Evolutionary conservation across 2,888 invertebrate genomes (phyloP).

Genomic region (Alentia gelatinosa): DNA sequence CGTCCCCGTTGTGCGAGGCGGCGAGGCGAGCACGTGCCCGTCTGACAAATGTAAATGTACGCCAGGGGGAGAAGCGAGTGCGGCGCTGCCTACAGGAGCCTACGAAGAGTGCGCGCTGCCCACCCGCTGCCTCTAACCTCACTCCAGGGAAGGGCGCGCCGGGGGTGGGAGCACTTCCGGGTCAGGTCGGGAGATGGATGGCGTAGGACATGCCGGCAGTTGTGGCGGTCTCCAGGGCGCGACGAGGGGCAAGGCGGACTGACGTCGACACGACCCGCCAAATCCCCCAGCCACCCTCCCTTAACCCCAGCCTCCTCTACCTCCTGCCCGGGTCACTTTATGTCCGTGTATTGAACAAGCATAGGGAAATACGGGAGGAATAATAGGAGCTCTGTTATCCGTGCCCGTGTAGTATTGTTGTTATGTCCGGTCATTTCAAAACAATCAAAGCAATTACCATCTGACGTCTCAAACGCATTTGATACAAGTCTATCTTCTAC

Average conservation of each 20-base stretch:
- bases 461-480: no score
- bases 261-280: background rate
- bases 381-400: no score
- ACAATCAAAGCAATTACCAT: no score
- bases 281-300: background rate
- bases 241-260: background rate
- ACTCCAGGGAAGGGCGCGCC: background rate
- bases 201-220: constrained; percentile 18
- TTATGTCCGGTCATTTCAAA: no score
- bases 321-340: background rate
- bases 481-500: no score
- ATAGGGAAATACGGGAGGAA: no score
- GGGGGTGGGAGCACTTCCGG: constrained; percentile 24
- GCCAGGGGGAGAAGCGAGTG: background rate
- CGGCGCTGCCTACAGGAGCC: background rate
- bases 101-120: background rate
- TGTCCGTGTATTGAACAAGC: no score
- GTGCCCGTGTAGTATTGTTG: no score
- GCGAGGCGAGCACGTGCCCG: background rate
- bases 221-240: background rate
- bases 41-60: background rate
- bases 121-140: constrained; percentile 18
- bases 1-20: background rate
- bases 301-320: background rate
- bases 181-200: constrained; percentile 35